These are phyloP conservation scores for Rhea americana DNA, from an alignment of 2,113 vertebrate genomes.

Conservation along the genomic window DNA sequence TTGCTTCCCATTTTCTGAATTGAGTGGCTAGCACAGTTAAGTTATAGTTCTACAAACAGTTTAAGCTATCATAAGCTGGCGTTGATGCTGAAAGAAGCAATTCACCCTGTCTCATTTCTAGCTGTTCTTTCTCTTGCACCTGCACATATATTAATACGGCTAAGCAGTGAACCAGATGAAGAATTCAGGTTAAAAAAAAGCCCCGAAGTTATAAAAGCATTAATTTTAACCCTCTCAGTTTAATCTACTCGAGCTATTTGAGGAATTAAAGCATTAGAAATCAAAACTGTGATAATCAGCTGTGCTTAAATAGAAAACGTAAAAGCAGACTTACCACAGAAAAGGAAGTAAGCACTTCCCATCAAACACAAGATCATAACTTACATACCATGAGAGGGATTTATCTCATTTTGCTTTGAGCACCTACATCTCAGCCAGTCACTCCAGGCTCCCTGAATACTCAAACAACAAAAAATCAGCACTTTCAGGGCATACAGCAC, in stretches of 20 bases:
- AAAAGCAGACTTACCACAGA: background rate
- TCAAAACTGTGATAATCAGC: background rate
- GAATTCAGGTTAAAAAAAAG: background rate
- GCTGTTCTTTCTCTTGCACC: background rate
- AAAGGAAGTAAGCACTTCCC: background rate
- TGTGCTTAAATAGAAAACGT: background rate
- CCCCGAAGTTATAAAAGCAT: background rate
- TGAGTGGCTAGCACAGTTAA: background rate
- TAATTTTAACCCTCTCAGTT: background rate
- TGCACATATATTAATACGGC: background rate
- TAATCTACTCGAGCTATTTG: background rate
- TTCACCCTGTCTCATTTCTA: background rate
- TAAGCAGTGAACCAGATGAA: background rate
- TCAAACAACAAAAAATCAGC: background rate
- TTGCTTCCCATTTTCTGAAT: slow-evolving; percentile 4
- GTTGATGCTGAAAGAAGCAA: background rate
- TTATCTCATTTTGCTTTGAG: background rate
- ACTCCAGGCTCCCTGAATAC: background rate
- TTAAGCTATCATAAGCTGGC: background rate
- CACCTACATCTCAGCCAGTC: background rate
- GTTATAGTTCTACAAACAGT: background rate
- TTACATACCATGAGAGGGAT: fast-evolving
- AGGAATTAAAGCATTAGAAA: background rate
- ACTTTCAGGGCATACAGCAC: background rate
- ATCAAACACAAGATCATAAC: background rate